phyloP scores from a whole-genome alignment of 2,797 vertebrate genomes.

The Rhynchonycteris naso region DNA sequence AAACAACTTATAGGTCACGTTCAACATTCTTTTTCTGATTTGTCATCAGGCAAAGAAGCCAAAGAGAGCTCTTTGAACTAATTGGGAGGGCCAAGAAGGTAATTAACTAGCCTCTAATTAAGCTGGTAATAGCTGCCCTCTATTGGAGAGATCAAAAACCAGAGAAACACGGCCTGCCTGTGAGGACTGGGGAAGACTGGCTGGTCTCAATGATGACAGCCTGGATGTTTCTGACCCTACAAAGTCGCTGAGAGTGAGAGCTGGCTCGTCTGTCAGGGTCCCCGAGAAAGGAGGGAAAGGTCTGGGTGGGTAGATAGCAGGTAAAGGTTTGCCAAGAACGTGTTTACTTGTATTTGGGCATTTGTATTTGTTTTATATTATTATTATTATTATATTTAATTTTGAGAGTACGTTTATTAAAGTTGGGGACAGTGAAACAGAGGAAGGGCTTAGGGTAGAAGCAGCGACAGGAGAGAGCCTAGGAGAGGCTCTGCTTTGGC shows the following conservation, averaged over 20 bases:
- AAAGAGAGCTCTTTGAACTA: conserved; percentile 61
- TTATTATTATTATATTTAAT: not conserved
- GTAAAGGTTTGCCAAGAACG: not conserved
- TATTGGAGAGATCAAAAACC: conserved; percentile 56
- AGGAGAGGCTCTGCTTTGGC: not conserved
- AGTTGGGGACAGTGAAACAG: not conserved
- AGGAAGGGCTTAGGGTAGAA: not conserved
- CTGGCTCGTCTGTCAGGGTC: not conserved
- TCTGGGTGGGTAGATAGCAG: not conserved
- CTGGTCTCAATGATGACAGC: not conserved
- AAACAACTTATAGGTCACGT: not conserved
- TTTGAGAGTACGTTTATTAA: not conserved
- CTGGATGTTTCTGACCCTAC: not conserved
- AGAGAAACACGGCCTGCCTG: conserved; percentile 5
- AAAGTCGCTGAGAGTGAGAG: not conserved
- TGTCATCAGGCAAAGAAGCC: conserved; percentile 42
- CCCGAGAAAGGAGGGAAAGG: not conserved
- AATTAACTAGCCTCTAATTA: conserved; percentile 68
- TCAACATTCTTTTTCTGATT: conserved; percentile 59
- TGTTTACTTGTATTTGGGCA: not conserved
- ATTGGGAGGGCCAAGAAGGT: conserved; percentile 54
- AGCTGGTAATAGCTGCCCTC: conserved; percentile 67
- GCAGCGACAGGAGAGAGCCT: not conserved
- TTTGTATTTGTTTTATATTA: not conserved
- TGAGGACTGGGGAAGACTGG: conserved; percentile 32